Base-by-base conservation (phyloP, 2,797 vertebrate species). In the Decapterus maruadsi region DNA sequence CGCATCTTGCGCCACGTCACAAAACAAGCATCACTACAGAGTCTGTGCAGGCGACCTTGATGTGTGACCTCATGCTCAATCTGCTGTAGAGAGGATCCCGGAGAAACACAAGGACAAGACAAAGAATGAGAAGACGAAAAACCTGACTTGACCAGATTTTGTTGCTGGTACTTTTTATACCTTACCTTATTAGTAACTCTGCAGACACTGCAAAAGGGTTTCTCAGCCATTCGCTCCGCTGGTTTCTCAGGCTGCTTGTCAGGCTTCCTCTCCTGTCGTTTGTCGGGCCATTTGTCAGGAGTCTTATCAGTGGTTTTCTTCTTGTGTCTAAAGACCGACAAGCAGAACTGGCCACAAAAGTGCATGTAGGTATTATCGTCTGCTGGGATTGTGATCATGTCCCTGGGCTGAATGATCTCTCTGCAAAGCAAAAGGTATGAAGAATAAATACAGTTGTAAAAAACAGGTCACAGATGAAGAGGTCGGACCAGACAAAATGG, bases 21-120 rank as follows among this genome's bases (percentile, higher is more conserved):
- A 89, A 99, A 99, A 66, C 98, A 99, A 56, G 95, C 92, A 7
- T 99, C 96, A 0, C 98, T 99, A 90, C 98, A 99, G 71, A 99
- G 97, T 88, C 96, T 97, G 94, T 98, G 97, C 8, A 99, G 93
- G 6, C 96, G 94, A 1, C 98, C 99, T 90, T 98, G 97, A 90
- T 99, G 98, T 84, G 96, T 99, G 81, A 99, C 98, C 89, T 99
- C 98, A 1, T 99, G 98, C 68, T 97, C 96, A 72, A 99, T 98
- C 96, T 97, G 93, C 19, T 88, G 83, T 34, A 26, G 50, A 70
- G 38, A 77, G 5, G 0, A 68, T 16, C n/a, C 72, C 3, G 46
- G 16, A 60, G 2, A 64, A 60, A 68, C 14, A 68, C 16, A 59
- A 16, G 5, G 13, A 75, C 12, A 55, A 42, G 31, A 22, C 13